phyloP scores from a whole-genome alignment of 2,888 invertebrate species.

The Lathronympha strigana region DNA sequence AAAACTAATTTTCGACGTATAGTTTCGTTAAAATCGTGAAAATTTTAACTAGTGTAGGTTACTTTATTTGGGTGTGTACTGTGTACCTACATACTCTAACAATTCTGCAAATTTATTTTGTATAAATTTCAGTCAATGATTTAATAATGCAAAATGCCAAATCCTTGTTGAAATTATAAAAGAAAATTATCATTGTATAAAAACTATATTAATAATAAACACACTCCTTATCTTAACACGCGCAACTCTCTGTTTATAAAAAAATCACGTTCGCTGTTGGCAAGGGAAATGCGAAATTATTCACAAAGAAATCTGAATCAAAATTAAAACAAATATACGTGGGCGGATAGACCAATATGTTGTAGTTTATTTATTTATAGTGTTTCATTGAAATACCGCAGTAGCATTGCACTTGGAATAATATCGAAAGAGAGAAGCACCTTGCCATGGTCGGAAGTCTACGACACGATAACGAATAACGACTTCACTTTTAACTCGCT shows the following conservation, averaged over 20 bases:
- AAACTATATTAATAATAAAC: conserved; percentile 5
- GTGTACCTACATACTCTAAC: too few relatives aligned
- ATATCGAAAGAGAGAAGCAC: neutral
- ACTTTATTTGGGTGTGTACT: too few relatives aligned
- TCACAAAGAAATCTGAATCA: conserved; percentile 5
- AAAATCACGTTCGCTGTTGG: conserved; percentile 35
- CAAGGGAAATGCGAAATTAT: conserved; percentile 15
- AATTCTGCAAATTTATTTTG: too few relatives aligned
- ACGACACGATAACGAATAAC: too few relatives aligned
- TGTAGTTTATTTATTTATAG: conserved; percentile 3
- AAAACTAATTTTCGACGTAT: too few relatives aligned
- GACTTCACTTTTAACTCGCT: too few relatives aligned
- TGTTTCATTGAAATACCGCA: neutral
- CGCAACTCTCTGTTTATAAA: conserved; percentile 24
- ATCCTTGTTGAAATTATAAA: neutral
- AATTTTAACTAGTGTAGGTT: too few relatives aligned
- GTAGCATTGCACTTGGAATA: neutral
- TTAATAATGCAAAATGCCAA: too few relatives aligned
- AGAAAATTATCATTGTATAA: conserved; percentile 4
- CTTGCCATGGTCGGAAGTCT: neutral
- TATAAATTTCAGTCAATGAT: too few relatives aligned
- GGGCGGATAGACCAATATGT: conserved; percentile 5
- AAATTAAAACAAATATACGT: conserved; percentile 14
- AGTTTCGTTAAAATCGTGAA: too few relatives aligned
- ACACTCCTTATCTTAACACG: conserved; percentile 25